Conservation (phyloP, 2,888 invertebrate genomes). For the Aleiodes leptofemur region DNA sequence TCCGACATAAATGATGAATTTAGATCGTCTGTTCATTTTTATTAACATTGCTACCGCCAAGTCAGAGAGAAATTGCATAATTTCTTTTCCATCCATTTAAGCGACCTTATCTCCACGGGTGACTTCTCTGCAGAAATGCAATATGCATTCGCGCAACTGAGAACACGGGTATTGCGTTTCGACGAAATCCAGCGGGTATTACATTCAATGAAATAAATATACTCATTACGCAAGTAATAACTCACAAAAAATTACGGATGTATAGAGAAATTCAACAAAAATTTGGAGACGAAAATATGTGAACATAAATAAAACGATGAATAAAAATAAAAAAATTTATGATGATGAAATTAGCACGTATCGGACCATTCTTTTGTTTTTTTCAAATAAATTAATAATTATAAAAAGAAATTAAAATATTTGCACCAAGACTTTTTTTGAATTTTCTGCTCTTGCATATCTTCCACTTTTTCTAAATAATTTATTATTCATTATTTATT, state of each 20-base stretch:
- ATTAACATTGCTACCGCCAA: neutral
- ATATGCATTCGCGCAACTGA: conserved; percentile 60
- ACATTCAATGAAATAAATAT: conserved; percentile 45
- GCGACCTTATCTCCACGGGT: conserved; percentile 22
- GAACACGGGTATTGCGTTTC: conserved; percentile 61
- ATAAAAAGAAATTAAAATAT: too few relatives aligned
- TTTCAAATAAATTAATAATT: too few relatives aligned
- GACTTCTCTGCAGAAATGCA: conserved; percentile 56
- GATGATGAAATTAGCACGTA: too few relatives aligned
- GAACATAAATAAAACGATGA: neutral
- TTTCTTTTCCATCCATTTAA: neutral
- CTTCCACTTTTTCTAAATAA: too few relatives aligned
- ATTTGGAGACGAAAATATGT: neutral
- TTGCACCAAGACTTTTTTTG: too few relatives aligned
- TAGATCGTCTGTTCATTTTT: neutral
- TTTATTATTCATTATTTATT: too few relatives aligned
- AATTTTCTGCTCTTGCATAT: too few relatives aligned
- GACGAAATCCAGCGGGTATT: conserved; percentile 9
- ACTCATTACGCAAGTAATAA: conserved; percentile 53
- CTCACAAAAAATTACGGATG: neutral
- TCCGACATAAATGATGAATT: too few relatives aligned
- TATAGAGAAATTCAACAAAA: neutral
- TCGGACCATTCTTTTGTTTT: too few relatives aligned
- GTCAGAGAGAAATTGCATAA: neutral
- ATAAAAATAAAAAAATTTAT: neutral